Base-by-base conservation (phyloP, 2,113 vertebrate species). In the Psephotus haematonotus region DNA sequence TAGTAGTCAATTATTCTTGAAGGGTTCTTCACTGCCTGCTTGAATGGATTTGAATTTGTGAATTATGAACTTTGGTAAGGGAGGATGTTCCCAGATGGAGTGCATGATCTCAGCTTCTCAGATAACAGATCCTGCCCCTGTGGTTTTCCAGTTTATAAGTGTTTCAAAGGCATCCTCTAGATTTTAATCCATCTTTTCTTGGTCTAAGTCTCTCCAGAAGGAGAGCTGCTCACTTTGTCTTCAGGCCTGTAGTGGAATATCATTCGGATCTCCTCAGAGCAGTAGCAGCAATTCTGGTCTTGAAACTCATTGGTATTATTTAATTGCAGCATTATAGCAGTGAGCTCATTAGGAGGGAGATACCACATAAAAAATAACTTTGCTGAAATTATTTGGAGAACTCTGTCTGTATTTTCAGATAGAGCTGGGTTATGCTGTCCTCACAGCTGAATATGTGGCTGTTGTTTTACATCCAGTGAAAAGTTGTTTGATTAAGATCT, bases 231-330 rank as follows among this genome's bases (percentile, higher is more conserved):
- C 14, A 3, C 43, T n/a, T 62, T 18, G 8, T 72, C 20, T 43
- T 81, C 17, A 47, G 46, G 55, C 25, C 41, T 64, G 0, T 7
- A 50, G 29, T 46, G 31, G 13, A 11, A 6, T 77, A 25, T 81
- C 20, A 4, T 37, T 81, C 43, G 47, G 4, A 23, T 78, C 17
- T 60, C 13, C 47, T 22, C 27, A 10, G 11, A 46, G 52, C 24
- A 67, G n/a, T 14, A 37, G 6, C 29, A 65, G 15, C 46, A 39
- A 29, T 77, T 83, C 68, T 72, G 35, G 29, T 41, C 39, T 69
- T 67, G 37, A 24, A 70, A 6, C 11, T 74, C 43, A 25, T 35
- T 82, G 39, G 2, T 68, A 1, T 53, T 29, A 5, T 0, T 1
- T 11, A 17, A 68, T 31, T 50, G 37, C n/a, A 63, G 53, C 15